Percentiles rank a stretch among this genome's conserved stretches.
Evolutionary conservation across 64 coral and sea anemone genomes (phyloP).

Genomic region (Pachyseris speciosa): DNA sequence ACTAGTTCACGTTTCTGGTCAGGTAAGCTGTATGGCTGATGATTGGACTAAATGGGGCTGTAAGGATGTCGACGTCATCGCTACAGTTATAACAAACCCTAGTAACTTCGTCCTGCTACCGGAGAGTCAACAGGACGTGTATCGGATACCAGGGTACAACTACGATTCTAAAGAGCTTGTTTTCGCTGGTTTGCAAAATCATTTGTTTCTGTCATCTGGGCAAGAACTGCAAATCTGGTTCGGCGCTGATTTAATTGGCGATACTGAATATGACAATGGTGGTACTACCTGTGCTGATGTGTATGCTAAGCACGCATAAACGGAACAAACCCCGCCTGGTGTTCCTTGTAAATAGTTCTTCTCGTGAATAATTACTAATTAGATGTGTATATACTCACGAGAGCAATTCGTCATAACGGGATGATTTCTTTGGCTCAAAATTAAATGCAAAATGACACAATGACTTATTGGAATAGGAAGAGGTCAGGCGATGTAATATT

Average conservation of each 20-base stretch:
- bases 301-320: slow-evolving; percentile 24
- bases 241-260: slow-evolving; percentile 16
- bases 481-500: too few relatives aligned
- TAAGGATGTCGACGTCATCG: neutral
- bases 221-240: slow-evolving; percentile 34
- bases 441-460: too few relatives aligned
- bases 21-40: neutral
- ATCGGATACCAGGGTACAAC: neutral
- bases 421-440: too few relatives aligned
- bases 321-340: too few relatives aligned
- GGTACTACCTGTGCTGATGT: slow-evolving; percentile 27
- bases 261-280: neutral
- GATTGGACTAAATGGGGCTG: neutral
- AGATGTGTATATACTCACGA: too few relatives aligned
- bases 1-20: neutral
- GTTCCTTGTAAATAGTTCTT: too few relatives aligned
- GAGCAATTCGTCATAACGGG: too few relatives aligned
- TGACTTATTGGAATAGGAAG: too few relatives aligned
- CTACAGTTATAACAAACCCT: neutral
- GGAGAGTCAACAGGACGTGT: neutral
- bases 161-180: slow-evolving; percentile 11
- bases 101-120: neutral
- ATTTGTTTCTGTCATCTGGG: neutral
- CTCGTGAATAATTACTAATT: too few relatives aligned
- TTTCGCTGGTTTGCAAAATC: slow-evolving; percentile 5